Percentiles rank a stretch among this genome's conserved stretches.
phyloP scores from a whole-genome alignment of 2,797 vertebrate genomes.

The Naso thynnoides region DNA sequence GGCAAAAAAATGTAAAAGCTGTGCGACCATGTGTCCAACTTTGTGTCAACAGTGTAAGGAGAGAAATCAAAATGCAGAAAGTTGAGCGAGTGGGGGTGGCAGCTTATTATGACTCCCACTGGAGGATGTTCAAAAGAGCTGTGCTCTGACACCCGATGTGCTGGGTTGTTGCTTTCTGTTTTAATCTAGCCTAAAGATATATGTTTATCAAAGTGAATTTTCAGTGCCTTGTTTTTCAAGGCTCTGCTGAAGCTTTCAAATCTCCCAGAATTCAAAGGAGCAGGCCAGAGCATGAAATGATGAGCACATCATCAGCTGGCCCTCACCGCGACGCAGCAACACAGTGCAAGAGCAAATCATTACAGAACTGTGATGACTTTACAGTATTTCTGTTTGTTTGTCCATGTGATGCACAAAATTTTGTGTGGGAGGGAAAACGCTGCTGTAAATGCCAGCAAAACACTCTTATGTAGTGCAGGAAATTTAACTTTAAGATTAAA shows the following conservation, averaged over 20 bases:
- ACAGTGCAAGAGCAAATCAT: conserved; percentile 36
- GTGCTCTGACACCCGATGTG: conserved; percentile 58
- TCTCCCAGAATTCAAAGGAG: conserved; percentile 72
- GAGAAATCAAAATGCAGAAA: conserved; percentile 65
- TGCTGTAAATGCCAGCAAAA: neutral
- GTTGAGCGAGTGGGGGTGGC: conserved; percentile 54
- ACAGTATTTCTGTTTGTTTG: conserved; percentile 15
- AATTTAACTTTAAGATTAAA: neutral
- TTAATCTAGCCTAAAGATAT: conserved; percentile 83
- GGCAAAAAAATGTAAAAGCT: conserved; percentile 34
- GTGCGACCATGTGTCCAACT: conserved; percentile 54
- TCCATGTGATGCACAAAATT: conserved; percentile 38
- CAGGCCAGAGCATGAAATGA: conserved; percentile 67
- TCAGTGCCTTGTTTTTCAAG: conserved; percentile 71
- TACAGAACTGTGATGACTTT: conserved; percentile 36
- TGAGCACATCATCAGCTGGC: conserved; percentile 49
- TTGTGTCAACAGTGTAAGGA: conserved; percentile 45
- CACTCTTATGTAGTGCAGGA: conserved; percentile 10
- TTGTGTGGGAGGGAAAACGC: conserved; percentile 34
- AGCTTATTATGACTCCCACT: conserved; percentile 70
- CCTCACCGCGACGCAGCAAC: conserved; percentile 40
- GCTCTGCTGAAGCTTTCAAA: conserved; percentile 73
- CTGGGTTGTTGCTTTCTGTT: conserved; percentile 71
- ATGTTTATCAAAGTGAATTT: conserved; percentile 85
- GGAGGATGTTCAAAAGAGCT: conserved; percentile 76